Percentiles rank a stretch among this genome's conserved stretches.
Conservation (phyloP, 2,113 vertebrate genomes). For the Sardina pilchardus region DNA sequence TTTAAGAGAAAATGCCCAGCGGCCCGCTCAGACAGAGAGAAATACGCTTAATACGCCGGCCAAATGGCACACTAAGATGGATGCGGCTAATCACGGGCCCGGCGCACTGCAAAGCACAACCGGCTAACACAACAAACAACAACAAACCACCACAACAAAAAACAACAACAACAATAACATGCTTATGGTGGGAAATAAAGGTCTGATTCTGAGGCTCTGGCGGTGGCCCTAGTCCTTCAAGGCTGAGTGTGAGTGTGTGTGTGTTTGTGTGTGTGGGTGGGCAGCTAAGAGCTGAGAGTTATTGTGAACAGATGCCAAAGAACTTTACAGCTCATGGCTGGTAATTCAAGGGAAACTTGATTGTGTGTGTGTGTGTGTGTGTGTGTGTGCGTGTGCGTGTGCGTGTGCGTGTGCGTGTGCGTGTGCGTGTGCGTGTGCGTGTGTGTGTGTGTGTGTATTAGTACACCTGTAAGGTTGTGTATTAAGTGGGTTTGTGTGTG, state of each 20-base stretch:
- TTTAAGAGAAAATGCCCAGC: conserved; percentile 26
- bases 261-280: neutral
- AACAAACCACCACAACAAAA: neutral
- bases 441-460: neutral
- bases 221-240: too few species aligned
- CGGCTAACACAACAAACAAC: conserved; percentile 27
- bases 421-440: neutral
- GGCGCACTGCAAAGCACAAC: conserved; percentile 36
- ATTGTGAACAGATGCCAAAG: conserved; percentile 53
- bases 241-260: neutral
- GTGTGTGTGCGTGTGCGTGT: neutral
- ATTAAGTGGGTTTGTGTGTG: neutral
- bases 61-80: conserved; percentile 64
- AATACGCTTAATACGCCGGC: conserved; percentile 62
- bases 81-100: conserved; percentile 58
- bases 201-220: too few species aligned
- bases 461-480: neutral
- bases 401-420: neutral
- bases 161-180: conserved; percentile 40
- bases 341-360: conserved; percentile 58
- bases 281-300: conserved; percentile 57
- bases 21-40: conserved; percentile 48
- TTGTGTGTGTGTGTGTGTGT: neutral
- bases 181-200: too few species aligned
- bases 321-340: conserved; percentile 48